phyloP scores from a whole-genome alignment of 2,113 vertebrate genomes.

The Oreochromis aureus region DNA sequence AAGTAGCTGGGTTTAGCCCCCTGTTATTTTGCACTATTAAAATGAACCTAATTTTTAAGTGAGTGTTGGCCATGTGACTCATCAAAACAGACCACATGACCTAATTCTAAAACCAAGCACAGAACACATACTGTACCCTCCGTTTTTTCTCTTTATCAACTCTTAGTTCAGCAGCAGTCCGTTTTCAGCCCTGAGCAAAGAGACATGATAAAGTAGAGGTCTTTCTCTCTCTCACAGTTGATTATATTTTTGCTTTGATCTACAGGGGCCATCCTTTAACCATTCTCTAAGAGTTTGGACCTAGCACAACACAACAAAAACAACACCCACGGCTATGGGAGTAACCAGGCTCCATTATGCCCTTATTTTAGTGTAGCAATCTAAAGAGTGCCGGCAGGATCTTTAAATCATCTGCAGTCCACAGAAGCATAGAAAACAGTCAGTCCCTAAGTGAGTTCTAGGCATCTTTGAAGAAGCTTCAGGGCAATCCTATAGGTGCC shows the following conservation, averaged over 20 bases:
- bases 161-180: slow-evolving; percentile 14
- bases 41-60: background rate
- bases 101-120: slow-evolving; percentile 20
- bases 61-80: background rate
- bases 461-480: background rate
- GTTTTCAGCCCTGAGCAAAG: slow-evolving; percentile 44
- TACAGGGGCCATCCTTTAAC: slow-evolving; percentile 29
- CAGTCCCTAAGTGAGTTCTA: background rate
- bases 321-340: slow-evolving; percentile 25
- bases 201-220: slow-evolving; percentile 25
- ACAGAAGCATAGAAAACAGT: background rate
- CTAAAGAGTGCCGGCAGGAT: slow-evolving; percentile 1
- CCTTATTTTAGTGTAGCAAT: slow-evolving; percentile 39
- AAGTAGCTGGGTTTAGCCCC: background rate
- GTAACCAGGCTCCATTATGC: slow-evolving; percentile 8
- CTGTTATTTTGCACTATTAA: background rate
- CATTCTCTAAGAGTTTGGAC: slow-evolving; percentile 33
- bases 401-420: background rate
- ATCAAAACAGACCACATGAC: background rate
- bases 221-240: slow-evolving; percentile 38
- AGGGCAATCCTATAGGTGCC: background rate
- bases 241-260: slow-evolving; percentile 59
- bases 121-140: background rate
- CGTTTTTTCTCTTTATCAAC: background rate
- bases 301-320: slow-evolving; percentile 42